A percentile compares a stretch with the other conserved stretches of the same genome.
These are phyloP conservation scores for Melieria omissa DNA, from an alignment of 2,888 invertebrate genomes.

Conservation along the genomic window DNA sequence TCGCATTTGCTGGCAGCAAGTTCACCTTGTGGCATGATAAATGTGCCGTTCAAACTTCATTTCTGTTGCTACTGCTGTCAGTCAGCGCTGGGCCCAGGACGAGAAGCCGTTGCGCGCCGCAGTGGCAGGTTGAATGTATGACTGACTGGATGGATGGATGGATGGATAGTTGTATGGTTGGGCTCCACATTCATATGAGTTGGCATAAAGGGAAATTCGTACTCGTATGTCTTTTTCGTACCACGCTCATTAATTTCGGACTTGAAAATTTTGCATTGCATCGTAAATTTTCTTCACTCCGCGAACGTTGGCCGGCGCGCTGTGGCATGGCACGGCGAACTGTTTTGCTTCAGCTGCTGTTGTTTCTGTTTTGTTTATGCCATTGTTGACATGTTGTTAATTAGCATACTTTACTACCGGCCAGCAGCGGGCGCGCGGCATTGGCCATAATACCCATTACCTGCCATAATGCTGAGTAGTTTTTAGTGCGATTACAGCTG, in stretches of 20 bases:
- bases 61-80: not conserved
- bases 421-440: not conserved
- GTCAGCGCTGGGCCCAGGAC: not conserved
- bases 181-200: not conserved
- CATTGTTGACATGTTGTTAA: conserved; percentile 46
- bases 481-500: not conserved
- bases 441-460: too few species aligned
- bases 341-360: conserved; percentile 11
- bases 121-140: not conserved
- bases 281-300: conserved; percentile 27
- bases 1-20: not conserved
- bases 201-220: not conserved
- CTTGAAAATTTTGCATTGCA: conserved; percentile 31
- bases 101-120: not conserved
- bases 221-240: not conserved
- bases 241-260: conserved; percentile 33
- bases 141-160: too few species aligned
- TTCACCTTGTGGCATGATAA: not conserved
- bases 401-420: conserved; percentile 42
- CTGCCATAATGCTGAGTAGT: too few species aligned
- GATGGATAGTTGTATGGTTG: too few species aligned
- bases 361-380: conserved; percentile 26
- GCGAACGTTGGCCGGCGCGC: not conserved
- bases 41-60: not conserved
- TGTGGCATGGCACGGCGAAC: too few species aligned